phyloP scores from a whole-genome alignment of 2,797 vertebrate genomes.

The Sebastes cheni region DNA sequence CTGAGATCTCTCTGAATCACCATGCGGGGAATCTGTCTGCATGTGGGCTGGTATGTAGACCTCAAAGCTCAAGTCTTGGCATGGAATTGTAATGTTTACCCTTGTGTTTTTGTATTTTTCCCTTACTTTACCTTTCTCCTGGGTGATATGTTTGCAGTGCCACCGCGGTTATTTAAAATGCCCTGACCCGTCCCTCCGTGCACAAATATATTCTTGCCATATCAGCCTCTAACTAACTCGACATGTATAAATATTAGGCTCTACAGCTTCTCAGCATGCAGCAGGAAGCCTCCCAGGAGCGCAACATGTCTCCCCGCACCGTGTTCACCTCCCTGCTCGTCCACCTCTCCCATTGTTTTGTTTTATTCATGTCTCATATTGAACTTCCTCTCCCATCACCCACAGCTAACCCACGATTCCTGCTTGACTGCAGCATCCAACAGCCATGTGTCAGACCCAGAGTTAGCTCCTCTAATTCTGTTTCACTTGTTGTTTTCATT shows the following conservation, averaged over 20 bases:
- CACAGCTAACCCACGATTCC: constrained; percentile 28
- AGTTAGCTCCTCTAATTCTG: constrained; percentile 51
- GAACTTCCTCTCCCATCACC: constrained; percentile 45
- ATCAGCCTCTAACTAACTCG: constrained; percentile 18
- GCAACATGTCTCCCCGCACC: constrained; percentile 40
- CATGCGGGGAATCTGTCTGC: constrained; percentile 25
- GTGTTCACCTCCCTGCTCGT: constrained; percentile 25
- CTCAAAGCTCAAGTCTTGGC: constrained; percentile 28
- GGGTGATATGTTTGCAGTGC: constrained; percentile 22
- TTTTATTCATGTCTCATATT: constrained; percentile 64
- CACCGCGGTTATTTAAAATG: constrained; percentile 12
- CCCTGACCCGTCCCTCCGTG: not conserved
- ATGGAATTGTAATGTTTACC: constrained; percentile 8
- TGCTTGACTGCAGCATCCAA: constrained; percentile 41
- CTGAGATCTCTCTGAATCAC: constrained; percentile 59
- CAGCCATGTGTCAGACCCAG: constrained; percentile 30
- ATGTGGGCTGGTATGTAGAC: constrained; percentile 34
- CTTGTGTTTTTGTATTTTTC: constrained; percentile 28
- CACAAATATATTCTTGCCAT: constrained; percentile 4
- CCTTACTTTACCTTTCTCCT: constrained; percentile 9
- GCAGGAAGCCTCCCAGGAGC: constrained; percentile 26
- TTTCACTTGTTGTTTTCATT: constrained; percentile 7
- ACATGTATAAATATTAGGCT: constrained; percentile 35
- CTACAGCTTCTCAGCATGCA: constrained; percentile 18
- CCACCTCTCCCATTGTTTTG: constrained; percentile 44